Evolutionary conservation across 2,113 vertebrate genomes (phyloP).

Genomic region (Colossoma macropomum): DNA sequence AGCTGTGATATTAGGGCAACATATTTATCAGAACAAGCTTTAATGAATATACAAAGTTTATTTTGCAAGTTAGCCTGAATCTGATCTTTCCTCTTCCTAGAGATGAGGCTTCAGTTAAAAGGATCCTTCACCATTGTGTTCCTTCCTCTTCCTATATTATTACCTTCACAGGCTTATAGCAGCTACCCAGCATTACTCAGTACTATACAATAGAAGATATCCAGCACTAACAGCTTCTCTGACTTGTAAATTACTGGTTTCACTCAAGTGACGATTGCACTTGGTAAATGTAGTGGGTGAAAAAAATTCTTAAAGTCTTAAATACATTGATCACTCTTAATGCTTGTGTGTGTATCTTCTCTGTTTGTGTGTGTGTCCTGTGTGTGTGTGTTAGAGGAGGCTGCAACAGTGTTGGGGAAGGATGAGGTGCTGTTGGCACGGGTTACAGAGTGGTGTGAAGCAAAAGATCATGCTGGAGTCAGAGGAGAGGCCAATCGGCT

Average conservation of each 20-base stretch:
- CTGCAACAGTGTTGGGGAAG: constrained; percentile 81
- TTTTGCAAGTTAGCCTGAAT: no score
- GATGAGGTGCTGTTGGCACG: constrained; percentile 78
- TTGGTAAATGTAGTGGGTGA: constrained; percentile 30
- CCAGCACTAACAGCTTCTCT: neutral
- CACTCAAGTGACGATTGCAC: constrained; percentile 25
- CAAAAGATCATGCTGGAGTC: constrained; percentile 77
- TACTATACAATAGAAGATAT: constrained; percentile 12
- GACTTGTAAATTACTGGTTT: constrained; percentile 47
- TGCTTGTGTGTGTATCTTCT: constrained; percentile 1
- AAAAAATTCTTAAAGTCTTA: neutral
- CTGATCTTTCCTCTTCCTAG: neutral
- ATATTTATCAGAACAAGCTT: no score
- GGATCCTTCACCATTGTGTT: neutral
- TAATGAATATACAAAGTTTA: no score
- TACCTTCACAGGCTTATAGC: constrained; percentile 10
- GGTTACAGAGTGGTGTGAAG: constrained; percentile 85
- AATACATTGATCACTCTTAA: constrained; percentile 2
- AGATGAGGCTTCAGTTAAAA: neutral
- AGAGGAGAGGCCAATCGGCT: constrained; percentile 83
- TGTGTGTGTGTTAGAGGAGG: constrained; percentile 75
- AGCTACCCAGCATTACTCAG: neutral
- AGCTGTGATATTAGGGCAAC: no score
- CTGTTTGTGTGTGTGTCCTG: neutral
- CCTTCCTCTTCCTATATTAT: constrained; percentile 37